Conservation (phyloP, 1,140 invertebrate genomes). For the Drosophila subobscura region DNA sequence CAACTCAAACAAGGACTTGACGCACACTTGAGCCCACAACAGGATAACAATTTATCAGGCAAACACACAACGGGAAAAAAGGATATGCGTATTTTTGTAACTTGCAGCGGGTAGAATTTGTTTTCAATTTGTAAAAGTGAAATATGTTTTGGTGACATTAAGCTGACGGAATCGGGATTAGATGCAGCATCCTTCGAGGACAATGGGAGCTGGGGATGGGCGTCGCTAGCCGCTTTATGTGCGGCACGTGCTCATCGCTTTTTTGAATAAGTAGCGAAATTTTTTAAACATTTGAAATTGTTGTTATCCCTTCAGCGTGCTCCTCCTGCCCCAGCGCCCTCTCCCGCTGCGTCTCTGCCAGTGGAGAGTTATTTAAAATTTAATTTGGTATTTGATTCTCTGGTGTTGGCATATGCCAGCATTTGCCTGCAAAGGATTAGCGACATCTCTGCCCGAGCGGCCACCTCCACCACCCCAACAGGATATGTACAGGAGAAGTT, state of each 20-base stretch:
- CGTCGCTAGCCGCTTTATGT: slow-evolving; percentile 49
- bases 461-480: slow-evolving; percentile 28
- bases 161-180: slow-evolving; percentile 76
- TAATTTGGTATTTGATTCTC: slow-evolving; percentile 62
- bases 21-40: slow-evolving; percentile 65
- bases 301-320: slow-evolving; percentile 58
- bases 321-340: not conserved
- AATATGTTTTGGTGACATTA: slow-evolving; percentile 82
- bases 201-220: slow-evolving; percentile 37
- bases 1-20: slow-evolving; percentile 31
- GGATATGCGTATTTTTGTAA: slow-evolving; percentile 45
- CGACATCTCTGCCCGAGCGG: slow-evolving; percentile 12
- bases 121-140: slow-evolving; percentile 75
- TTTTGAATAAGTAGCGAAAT: slow-evolving; percentile 69
- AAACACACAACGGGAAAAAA: not conserved
- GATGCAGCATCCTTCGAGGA: slow-evolving; percentile 60
- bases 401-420: slow-evolving; percentile 62
- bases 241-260: slow-evolving; percentile 71
- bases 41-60: slow-evolving; percentile 67
- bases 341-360: too few relatives aligned
- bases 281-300: slow-evolving; percentile 75
- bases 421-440: slow-evolving; percentile 75
- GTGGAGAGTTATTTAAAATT: slow-evolving; percentile 54
- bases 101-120: slow-evolving; percentile 65
- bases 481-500: too few relatives aligned